phyloP scores from a whole-genome alignment of 2,113 vertebrate species.

The Stigmatopora nigra region DNA sequence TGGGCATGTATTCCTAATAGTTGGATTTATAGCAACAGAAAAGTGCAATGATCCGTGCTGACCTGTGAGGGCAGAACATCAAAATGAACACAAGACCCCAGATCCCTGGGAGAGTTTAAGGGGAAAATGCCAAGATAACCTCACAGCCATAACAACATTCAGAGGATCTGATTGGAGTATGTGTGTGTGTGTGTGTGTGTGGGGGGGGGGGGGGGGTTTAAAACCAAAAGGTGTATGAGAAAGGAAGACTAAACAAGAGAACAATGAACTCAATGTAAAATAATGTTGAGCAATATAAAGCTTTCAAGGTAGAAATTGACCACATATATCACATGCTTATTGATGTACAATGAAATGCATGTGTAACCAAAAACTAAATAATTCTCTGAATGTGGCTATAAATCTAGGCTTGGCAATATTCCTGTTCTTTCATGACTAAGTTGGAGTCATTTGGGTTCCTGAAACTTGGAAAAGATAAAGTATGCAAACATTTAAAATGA shows the following conservation, averaged over 20 bases:
- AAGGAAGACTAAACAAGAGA: slow-evolving; percentile 12
- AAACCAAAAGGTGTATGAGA: slow-evolving; percentile 17
- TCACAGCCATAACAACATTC: slow-evolving; percentile 51
- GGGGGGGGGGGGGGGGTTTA: too few relatives aligned
- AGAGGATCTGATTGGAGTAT: slow-evolving; percentile 39
- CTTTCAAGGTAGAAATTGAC: neutral
- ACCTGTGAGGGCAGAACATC: too few relatives aligned
- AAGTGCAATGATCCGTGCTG: too few relatives aligned
- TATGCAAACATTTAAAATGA: slow-evolving; percentile 9
- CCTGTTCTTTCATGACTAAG: slow-evolving; percentile 33
- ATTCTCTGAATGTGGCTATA: slow-evolving; percentile 17
- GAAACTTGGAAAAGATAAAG: neutral
- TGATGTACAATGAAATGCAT: neutral
- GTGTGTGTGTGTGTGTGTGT: too few relatives aligned
- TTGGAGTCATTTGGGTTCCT: slow-evolving; percentile 9
- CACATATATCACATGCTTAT: slow-evolving; percentile 1
- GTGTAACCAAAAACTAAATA: slow-evolving; percentile 24
- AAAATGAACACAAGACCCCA: neutral
- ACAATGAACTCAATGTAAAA: slow-evolving; percentile 5
- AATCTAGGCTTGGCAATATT: slow-evolving; percentile 21
- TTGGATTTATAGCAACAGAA: too few relatives aligned
- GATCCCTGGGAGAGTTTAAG: slow-evolving; percentile 31
- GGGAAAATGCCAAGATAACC: slow-evolving; percentile 50
- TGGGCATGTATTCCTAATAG: too few relatives aligned
- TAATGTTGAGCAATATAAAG: neutral